Conservation (phyloP, 2,797 vertebrate species). For the Pangasius larnaudii region DNA sequence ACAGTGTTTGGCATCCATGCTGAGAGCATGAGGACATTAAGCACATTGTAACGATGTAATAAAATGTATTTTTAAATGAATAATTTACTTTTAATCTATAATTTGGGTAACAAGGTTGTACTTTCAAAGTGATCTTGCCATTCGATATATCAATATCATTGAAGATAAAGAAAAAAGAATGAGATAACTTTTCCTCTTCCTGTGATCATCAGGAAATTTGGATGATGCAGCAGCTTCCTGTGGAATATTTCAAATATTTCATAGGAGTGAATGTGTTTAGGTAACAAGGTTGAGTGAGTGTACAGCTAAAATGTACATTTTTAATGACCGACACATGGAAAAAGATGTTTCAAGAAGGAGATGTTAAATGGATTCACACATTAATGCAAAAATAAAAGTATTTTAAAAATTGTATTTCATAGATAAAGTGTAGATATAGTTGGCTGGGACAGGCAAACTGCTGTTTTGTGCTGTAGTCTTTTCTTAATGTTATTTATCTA, state of each 20-base stretch:
- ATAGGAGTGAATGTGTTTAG: not conserved
- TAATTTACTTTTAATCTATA: not conserved
- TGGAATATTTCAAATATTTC: not conserved
- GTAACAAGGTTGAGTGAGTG: not conserved
- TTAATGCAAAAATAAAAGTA: not conserved
- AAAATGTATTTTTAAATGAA: not conserved
- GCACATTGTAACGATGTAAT: not conserved
- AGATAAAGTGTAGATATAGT: not conserved
- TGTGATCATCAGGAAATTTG: not conserved
- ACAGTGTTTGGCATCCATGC: not conserved
- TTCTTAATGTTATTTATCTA: not conserved
- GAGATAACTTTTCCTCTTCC: not conserved
- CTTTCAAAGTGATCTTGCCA: not conserved
- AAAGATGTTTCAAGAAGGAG: not conserved
- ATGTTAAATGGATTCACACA: not conserved
- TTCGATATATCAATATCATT: not conserved
- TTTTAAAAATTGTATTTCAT: not conserved
- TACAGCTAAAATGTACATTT: not conserved
- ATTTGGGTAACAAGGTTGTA: not conserved
- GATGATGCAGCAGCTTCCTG: not conserved
- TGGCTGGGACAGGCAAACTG: not conserved
- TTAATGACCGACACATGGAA: not conserved
- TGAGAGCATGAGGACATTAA: not conserved
- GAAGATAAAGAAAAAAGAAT: not conserved
- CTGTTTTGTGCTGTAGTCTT: not conserved